Conservation (phyloP, 2,888 invertebrate genomes). For the Hoplodrina blanda region DNA sequence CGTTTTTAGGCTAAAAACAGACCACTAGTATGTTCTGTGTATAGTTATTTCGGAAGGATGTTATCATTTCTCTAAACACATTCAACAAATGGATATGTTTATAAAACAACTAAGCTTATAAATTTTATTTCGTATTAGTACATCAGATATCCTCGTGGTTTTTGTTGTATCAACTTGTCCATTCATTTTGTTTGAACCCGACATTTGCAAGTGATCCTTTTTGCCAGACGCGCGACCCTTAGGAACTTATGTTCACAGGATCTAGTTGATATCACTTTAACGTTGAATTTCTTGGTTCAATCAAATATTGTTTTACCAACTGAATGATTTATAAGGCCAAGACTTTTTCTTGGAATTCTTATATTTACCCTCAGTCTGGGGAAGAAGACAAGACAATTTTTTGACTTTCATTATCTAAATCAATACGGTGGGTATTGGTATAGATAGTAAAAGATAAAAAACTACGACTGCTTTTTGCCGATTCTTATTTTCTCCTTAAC, state of each 20-base stretch:
- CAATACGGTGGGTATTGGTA: not conserved
- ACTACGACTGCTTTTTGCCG: not conserved
- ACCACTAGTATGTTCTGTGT: slow-evolving; percentile 11
- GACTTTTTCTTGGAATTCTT: not conserved
- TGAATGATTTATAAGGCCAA: not conserved
- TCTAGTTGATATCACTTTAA: not conserved
- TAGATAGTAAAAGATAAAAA: too few relatives aligned
- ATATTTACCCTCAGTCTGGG: not conserved
- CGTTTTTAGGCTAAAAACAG: not conserved
- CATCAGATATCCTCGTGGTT: not conserved
- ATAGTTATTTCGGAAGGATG: slow-evolving; percentile 12
- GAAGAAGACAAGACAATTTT: not conserved
- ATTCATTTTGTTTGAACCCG: slow-evolving; percentile 4
- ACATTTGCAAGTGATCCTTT: not conserved
- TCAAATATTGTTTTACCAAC: not conserved
- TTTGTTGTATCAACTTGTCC: slow-evolving; percentile 2
- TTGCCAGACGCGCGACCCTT: not conserved
- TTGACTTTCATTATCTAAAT: not conserved
- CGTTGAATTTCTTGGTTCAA: too few relatives aligned
- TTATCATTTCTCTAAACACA: slow-evolving; percentile 21
- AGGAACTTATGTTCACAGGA: not conserved
- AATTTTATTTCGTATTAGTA: not conserved
- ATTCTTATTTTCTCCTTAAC: not conserved
- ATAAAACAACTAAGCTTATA: slow-evolving; percentile 12
- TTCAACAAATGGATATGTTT: slow-evolving; percentile 7